Percentiles rank a stretch among this genome's conserved stretches.
Evolutionary conservation across 92 coral and sea anemone species (phyloP).

Genomic region (Micromussa lordhowensis): DNA sequence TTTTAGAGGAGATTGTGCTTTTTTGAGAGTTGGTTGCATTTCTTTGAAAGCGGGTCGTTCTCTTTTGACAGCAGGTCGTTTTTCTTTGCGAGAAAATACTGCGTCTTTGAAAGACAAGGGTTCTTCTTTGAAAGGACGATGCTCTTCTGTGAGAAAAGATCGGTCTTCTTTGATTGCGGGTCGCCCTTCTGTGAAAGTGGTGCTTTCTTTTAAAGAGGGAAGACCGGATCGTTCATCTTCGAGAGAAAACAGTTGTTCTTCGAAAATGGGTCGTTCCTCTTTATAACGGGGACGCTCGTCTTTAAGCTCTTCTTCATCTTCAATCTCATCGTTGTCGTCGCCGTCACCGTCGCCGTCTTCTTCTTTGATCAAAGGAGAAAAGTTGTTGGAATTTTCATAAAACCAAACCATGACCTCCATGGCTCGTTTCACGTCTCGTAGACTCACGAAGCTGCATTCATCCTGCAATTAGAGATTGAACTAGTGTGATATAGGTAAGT

Average conservation of each 20-base stretch:
- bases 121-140: too few relatives aligned
- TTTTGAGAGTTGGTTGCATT: neutral
- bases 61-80: neutral
- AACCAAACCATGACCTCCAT: slow-evolving; percentile 91
- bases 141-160: too few relatives aligned
- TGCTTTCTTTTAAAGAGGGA: neutral
- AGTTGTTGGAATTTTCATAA: slow-evolving; percentile 61
- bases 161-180: too few relatives aligned
- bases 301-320: slow-evolving; percentile 19
- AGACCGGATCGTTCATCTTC: neutral
- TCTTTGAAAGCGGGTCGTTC: neutral
- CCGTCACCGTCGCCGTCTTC: neutral
- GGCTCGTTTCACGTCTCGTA: slow-evolving; percentile 87
- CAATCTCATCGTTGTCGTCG: neutral
- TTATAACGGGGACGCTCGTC: neutral
- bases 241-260: neutral
- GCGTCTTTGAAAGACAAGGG: neutral
- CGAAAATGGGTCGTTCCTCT: neutral
- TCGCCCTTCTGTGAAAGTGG: neutral
- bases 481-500: too few relatives aligned
- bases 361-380: slow-evolving; percentile 48
- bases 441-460: slow-evolving; percentile 91
- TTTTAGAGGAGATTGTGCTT: neutral
- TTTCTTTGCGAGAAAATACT: neutral
- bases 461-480: slow-evolving; percentile 45